phyloP scores from a whole-genome alignment of 2,888 invertebrate species.

The Hyles lineata region DNA sequence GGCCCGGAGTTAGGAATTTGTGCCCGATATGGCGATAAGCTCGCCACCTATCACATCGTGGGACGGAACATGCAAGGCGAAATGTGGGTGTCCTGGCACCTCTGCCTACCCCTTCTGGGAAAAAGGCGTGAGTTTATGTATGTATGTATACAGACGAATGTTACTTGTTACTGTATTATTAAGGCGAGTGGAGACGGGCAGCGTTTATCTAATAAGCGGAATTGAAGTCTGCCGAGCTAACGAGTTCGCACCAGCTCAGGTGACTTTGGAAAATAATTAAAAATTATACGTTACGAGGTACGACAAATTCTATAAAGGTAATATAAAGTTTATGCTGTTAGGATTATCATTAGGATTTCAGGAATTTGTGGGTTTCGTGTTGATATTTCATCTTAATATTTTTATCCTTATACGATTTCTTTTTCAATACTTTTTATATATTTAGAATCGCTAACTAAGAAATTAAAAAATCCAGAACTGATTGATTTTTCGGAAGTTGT shows the following conservation, averaged over 20 bases:
- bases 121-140: too few relatives aligned
- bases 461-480: too few relatives aligned
- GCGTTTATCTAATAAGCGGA: slow-evolving; percentile 52
- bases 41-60: too few relatives aligned
- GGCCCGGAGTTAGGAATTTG: too few relatives aligned
- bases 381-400: background rate
- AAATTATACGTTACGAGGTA: slow-evolving; percentile 33
- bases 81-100: too few relatives aligned
- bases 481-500: too few relatives aligned
- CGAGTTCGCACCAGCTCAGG: slow-evolving; percentile 41
- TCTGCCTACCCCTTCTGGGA: too few relatives aligned
- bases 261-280: slow-evolving; percentile 48
- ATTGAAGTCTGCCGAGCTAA: slow-evolving; percentile 48
- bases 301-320: slow-evolving; percentile 11
- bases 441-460: background rate
- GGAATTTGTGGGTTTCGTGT: background rate
- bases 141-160: background rate
- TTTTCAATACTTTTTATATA: background rate
- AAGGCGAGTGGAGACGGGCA: slow-evolving; percentile 23
- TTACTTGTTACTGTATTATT: slow-evolving; percentile 1
- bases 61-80: too few relatives aligned
- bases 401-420: background rate
- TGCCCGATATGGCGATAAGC: too few relatives aligned
- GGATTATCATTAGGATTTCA: background rate
- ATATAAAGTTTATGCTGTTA: background rate